Evolutionary conservation across 2,113 vertebrate species (phyloP).

Genomic region (Sorex araneus): DNA sequence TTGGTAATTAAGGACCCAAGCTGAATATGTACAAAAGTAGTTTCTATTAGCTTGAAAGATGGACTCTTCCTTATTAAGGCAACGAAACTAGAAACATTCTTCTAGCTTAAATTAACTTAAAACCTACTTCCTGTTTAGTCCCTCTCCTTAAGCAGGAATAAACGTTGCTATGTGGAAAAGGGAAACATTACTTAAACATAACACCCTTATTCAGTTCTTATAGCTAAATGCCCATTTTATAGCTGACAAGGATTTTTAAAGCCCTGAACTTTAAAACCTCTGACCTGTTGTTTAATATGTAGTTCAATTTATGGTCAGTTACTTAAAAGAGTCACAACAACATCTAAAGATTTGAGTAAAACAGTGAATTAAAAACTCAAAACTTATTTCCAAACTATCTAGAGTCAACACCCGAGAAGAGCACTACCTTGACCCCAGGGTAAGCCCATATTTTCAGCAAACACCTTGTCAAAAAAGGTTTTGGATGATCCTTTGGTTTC

Average conservation of each 20-base stretch:
- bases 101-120: constrained; percentile 50
- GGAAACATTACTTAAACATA: background rate
- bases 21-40: background rate
- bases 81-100: background rate
- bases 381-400: constrained; percentile 49
- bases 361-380: constrained; percentile 23
- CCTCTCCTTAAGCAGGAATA: constrained; percentile 14
- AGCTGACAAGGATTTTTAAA: background rate
- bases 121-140: constrained; percentile 26
- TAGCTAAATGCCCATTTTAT: constrained; percentile 32
- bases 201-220: background rate
- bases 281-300: background rate
- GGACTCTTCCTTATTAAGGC: constrained; percentile 37
- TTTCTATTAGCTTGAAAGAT: constrained; percentile 54
- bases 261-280: constrained; percentile 6
- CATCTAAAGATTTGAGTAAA: too few relatives aligned
- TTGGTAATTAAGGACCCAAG: background rate
- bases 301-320: background rate
- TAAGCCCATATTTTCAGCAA: constrained; percentile 49
- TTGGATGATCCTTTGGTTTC: background rate
- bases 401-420: constrained; percentile 36
- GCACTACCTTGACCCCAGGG: background rate
- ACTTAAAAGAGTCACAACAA: constrained; percentile 5
- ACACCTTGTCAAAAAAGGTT: constrained; percentile 40
- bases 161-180: background rate